Evolutionary conservation across 53 echinoderm and acorn worm genomes (phyloP), one percentile per base, ranked within the genome.

Genomic region (Astropecten irregularis): DNA sequence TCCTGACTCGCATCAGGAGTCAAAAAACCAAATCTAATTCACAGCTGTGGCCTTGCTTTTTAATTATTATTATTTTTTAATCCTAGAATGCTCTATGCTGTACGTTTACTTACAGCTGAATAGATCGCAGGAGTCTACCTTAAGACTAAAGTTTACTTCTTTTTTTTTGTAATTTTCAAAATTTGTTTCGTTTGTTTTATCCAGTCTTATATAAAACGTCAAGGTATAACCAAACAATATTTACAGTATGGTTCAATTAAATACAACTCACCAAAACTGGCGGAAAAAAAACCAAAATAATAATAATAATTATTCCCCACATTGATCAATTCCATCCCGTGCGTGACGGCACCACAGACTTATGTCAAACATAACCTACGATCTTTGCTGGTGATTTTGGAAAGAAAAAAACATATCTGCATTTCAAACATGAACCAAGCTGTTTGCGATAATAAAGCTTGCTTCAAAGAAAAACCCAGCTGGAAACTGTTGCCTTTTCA

Each of bases 201-300:
- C 42, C 42, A 42, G 42, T 8, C 42, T 42, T 42, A 42, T 42
- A n/a, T n/a, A 42, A 74, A 52, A 73, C 13, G 11, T 56, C 74
- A 74, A 74, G 74, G 57, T 74, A 74, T 57, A 27, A 57, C 55
- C 25, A 40, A 57, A 56, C 55, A 55, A 55, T 74, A 74, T 74
- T 74, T 74, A 56, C 74, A 74, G 57, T 35, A 19, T 20, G 49
- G 52, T 26, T 74, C 28, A 25, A 57, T 74, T 74, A 57, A 56
- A 57, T 74, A 74, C 73, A 73, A 73, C 33, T 53, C 16, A 6
- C 42, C 33, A 66, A 20, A 19, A 19, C 18, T 63, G 40, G 66
- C 9, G 35, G 34, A 21, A 36, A 66, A 40, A 66, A 66, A n/a
- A 6, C 11, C 11, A 11, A 42, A 42, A 8, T 39, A 66, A 66